Conservation (phyloP, 2,113 vertebrate genomes). For the Sula dactylatra region DNA sequence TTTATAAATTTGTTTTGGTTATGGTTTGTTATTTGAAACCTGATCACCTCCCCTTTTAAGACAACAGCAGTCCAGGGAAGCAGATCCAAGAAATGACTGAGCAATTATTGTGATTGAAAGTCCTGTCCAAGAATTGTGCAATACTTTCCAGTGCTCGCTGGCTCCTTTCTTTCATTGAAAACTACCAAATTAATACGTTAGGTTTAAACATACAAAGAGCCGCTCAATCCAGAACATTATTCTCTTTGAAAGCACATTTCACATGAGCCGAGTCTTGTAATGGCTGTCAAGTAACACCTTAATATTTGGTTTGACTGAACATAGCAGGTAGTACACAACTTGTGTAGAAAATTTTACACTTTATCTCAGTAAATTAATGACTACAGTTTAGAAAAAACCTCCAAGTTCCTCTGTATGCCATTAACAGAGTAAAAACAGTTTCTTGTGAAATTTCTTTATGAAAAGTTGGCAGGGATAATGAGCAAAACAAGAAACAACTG, state of each 20-base stretch:
- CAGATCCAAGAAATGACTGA: background rate
- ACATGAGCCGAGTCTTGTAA: background rate
- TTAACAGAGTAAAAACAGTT: background rate
- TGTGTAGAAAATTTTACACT: background rate
- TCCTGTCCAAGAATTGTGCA: background rate
- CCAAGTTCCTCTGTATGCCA: background rate
- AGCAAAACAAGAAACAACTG: background rate
- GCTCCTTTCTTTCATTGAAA: background rate
- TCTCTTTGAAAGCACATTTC: background rate
- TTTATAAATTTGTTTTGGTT: background rate
- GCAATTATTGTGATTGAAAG: background rate
- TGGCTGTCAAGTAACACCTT: background rate
- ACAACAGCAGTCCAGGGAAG: background rate
- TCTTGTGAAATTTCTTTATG: background rate
- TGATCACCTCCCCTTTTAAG: background rate
- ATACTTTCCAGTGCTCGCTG: background rate
- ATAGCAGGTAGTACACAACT: background rate
- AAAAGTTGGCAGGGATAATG: background rate
- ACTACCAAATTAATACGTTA: background rate
- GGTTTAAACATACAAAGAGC: background rate
- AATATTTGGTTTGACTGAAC: background rate
- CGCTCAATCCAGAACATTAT: background rate
- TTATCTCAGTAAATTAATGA: background rate
- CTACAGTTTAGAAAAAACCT: background rate
- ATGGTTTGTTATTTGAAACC: background rate